These are phyloP conservation scores for Argyresthia goedartella DNA, from an alignment of 2,888 invertebrate genomes.

Conservation along the genomic window DNA sequence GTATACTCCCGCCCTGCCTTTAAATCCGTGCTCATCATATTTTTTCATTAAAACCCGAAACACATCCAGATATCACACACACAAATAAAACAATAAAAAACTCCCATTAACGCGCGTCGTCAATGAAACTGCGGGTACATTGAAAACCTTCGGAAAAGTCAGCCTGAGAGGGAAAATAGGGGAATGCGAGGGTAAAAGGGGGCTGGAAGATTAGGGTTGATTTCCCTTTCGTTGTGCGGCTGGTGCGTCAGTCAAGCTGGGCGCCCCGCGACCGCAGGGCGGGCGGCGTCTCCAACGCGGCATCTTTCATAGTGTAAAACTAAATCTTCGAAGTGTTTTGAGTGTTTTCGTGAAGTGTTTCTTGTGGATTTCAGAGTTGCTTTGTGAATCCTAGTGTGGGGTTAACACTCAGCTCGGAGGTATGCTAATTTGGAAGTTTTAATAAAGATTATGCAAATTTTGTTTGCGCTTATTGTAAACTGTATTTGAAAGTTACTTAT, in stretches of 20 bases:
- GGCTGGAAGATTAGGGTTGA: slow-evolving; percentile 32
- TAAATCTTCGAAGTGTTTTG: too few species aligned
- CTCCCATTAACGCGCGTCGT: slow-evolving; percentile 23
- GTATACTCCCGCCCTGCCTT: too few species aligned
- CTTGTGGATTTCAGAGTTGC: too few species aligned
- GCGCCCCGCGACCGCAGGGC: background rate
- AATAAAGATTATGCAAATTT: too few species aligned
- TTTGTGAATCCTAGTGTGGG: too few species aligned
- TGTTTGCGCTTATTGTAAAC: too few species aligned
- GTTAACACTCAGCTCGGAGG: too few species aligned
- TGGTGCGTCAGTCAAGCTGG: slow-evolving; percentile 1
- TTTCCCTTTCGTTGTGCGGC: slow-evolving; percentile 59
- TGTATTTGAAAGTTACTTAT: too few species aligned
- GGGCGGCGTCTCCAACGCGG: background rate
- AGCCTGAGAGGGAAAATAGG: slow-evolving; percentile 24
- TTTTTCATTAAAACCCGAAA: background rate
- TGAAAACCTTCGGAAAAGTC: slow-evolving; percentile 37
- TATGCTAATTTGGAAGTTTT: too few species aligned
- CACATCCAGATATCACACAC: background rate
- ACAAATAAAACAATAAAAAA: too few species aligned
- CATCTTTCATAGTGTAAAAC: background rate
- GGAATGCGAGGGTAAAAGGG: slow-evolving; percentile 14
- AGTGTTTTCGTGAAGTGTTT: too few species aligned
- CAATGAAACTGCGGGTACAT: slow-evolving; percentile 53
- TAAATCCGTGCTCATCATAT: background rate